Evolutionary conservation across 1,140 invertebrate genomes (phyloP).

Genomic region (Bombus terrestris): DNA sequence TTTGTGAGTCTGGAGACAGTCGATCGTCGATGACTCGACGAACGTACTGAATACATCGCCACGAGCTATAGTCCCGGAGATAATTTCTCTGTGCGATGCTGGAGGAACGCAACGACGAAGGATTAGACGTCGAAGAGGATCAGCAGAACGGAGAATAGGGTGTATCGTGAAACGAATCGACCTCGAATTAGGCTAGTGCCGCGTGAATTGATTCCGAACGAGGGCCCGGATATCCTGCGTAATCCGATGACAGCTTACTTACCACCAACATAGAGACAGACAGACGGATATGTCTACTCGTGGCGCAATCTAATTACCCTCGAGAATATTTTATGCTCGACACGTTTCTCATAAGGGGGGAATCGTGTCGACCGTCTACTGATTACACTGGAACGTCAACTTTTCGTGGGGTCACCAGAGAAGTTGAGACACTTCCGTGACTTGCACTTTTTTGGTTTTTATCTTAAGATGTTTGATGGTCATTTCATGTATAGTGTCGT

Average conservation of each 20-base stretch:
- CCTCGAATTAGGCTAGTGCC: slow-evolving; percentile 58
- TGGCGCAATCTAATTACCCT: slow-evolving; percentile 68
- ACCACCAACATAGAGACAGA: slow-evolving; percentile 18
- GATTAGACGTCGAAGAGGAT: slow-evolving; percentile 32
- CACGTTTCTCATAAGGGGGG: slow-evolving; percentile 79
- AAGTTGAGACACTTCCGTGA: slow-evolving; percentile 12
- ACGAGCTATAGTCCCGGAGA: too few relatives aligned
- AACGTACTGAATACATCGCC: not conserved
- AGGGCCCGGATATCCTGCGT: slow-evolving; percentile 42
- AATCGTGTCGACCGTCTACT: slow-evolving; percentile 39
- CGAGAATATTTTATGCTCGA: slow-evolving; percentile 72
- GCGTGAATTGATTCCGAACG: slow-evolving; percentile 68
- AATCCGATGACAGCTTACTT: slow-evolving; percentile 66
- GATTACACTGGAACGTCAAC: slow-evolving; percentile 51
- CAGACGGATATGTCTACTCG: slow-evolving; percentile 24
- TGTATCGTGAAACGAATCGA: slow-evolving; percentile 62
- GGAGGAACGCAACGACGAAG: not conserved
- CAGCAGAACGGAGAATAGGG: slow-evolving; percentile 10
- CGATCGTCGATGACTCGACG: not conserved
- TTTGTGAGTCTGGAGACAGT: not conserved
- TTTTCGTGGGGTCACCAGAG: slow-evolving; percentile 12
- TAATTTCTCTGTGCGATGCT: slow-evolving; percentile 25
- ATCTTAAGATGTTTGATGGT: not conserved
- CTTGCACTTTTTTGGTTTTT: not conserved
- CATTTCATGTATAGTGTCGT: too few relatives aligned